Conservation (phyloP, 1,140 invertebrate genomes). For the Drosophila pandora region DNA sequence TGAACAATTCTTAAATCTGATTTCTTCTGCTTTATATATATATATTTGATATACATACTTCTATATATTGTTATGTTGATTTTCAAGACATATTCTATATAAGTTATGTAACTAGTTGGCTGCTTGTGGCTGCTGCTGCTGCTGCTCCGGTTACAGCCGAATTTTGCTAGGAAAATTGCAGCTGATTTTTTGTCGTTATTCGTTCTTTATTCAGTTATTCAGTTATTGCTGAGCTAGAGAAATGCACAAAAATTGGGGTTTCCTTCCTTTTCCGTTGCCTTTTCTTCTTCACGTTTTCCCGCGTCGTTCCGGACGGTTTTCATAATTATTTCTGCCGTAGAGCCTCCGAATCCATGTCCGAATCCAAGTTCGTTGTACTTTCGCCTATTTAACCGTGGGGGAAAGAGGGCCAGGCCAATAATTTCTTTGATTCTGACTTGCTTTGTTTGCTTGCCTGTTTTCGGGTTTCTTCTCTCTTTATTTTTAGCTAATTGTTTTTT, state of each 20-base stretch:
- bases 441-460: constrained; percentile 17
- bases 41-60: constrained; percentile 28
- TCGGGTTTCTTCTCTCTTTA: constrained; percentile 41
- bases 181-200: constrained; percentile 20
- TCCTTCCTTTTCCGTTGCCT: neutral
- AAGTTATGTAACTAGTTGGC: constrained; percentile 51
- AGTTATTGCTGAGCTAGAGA: constrained; percentile 16
- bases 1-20: constrained; percentile 53
- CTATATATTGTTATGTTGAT: constrained; percentile 29
- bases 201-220: constrained; percentile 18
- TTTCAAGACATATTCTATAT: constrained; percentile 38
- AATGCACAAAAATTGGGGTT: constrained; percentile 24
- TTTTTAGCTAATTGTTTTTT: constrained; percentile 53
- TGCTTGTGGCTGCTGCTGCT: constrained; percentile 7
- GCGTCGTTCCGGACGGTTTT: constrained; percentile 1
- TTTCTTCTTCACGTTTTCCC: neutral
- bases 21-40: constrained; percentile 23
- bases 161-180: constrained; percentile 68
- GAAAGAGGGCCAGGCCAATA: constrained; percentile 3
- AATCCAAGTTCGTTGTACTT: constrained; percentile 61
- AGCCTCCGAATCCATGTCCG: neutral
- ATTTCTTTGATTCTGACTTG: constrained; percentile 39
- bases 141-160: constrained; percentile 9
- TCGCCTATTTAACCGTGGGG: neutral
- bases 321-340: neutral